Conservation (phyloP, 2,797 vertebrate species). For the Dendrocincla fuliginosa region DNA sequence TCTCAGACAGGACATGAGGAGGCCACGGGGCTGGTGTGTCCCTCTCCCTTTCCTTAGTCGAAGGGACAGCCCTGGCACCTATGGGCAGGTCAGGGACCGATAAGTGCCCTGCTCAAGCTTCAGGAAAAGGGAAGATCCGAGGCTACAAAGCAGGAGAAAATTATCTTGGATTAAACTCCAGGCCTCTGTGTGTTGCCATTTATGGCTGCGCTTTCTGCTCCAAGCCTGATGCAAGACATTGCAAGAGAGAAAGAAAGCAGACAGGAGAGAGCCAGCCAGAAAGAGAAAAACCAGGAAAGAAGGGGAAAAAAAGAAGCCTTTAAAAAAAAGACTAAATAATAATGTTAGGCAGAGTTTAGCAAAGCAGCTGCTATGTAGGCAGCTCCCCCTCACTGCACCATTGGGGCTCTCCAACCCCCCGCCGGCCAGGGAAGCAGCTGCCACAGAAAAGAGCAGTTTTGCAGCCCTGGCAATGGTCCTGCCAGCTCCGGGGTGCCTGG, state of each 20-base stretch:
- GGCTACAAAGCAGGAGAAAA: not conserved
- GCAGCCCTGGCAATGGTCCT: not conserved
- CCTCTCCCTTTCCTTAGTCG: not conserved
- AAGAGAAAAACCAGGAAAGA: slow-evolving; percentile 9
- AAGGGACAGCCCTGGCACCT: not conserved
- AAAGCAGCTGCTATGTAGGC: not conserved
- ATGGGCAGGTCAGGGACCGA: not conserved
- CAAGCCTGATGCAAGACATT: slow-evolving; percentile 68
- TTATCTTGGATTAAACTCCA: slow-evolving; percentile 16
- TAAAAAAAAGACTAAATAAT: not conserved
- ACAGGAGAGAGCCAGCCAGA: not conserved
- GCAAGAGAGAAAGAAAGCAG: slow-evolving; percentile 59
- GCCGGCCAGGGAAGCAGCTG: not conserved
- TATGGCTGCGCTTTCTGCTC: slow-evolving; percentile 73
- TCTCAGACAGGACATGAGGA: not conserved
- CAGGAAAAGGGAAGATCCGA: not conserved
- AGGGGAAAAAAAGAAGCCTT: not conserved
- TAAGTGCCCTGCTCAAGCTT: not conserved
- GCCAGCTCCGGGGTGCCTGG: not conserved
- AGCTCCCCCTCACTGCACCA: not conserved
- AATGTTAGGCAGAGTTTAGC: not conserved
- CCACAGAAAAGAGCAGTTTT: not conserved
- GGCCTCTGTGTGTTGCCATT: slow-evolving; percentile 62
- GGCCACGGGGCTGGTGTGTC: not conserved
- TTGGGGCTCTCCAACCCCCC: not conserved